These are phyloP conservation scores for Silurus lanzhouensis DNA, from an alignment of 2,797 vertebrate species.

Conservation along the genomic window DNA sequence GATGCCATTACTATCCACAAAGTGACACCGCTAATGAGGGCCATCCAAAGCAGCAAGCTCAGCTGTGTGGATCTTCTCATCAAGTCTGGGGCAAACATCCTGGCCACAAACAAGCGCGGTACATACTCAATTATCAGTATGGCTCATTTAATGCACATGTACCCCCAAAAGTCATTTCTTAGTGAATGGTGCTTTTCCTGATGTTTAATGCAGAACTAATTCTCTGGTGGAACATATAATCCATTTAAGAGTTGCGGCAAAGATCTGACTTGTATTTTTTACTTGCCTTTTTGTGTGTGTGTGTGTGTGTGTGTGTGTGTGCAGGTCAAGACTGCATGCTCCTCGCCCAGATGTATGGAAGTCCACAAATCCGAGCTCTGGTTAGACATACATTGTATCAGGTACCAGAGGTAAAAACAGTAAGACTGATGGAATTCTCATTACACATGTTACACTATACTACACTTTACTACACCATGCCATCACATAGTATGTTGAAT, in stretches of 20 bases:
- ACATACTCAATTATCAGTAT: constrained; percentile 19
- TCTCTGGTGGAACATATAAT: too few species aligned
- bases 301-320: neutral
- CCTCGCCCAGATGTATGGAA: constrained; percentile 71
- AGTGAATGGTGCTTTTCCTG: too few species aligned
- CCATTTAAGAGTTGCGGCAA: too few species aligned
- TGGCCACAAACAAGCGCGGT: constrained; percentile 76
- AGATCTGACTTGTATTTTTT: too few species aligned
- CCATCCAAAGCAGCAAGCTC: constrained; percentile 75
- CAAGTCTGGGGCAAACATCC: constrained; percentile 71
- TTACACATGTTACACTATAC: neutral
- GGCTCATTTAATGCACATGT: too few species aligned
- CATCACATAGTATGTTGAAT: neutral
- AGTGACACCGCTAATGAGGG: constrained; percentile 81
- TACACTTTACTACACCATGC: neutral
- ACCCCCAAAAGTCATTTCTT: too few species aligned
- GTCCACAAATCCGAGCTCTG: constrained; percentile 69
- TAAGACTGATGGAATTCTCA: neutral
- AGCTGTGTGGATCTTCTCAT: constrained; percentile 79
- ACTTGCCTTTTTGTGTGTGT: too few species aligned
- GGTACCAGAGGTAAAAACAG: too few species aligned
- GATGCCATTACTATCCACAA: constrained; percentile 73
- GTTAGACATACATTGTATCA: constrained; percentile 65
- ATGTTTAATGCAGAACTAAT: too few species aligned
- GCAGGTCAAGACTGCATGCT: constrained; percentile 75